phyloP scores from a whole-genome alignment of 2,888 invertebrate genomes.

The Atethmia centrago region DNA sequence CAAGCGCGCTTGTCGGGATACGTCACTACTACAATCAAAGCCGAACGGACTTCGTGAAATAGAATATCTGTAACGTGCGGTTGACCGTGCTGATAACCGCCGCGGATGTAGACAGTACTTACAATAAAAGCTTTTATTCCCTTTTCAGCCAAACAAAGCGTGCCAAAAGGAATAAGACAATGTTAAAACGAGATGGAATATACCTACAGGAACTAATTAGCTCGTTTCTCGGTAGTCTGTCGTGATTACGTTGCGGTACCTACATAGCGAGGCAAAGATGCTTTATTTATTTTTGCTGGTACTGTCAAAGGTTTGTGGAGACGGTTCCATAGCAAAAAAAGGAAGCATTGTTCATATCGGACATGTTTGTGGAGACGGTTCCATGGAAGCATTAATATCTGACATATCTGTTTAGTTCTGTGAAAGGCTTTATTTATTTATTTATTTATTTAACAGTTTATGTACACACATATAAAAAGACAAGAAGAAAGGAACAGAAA shows the following conservation, averaged over 20 bases:
- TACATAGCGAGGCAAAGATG: neutral
- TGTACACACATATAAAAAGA: no score
- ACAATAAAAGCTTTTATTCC: neutral
- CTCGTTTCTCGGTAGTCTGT: constrained; percentile 4
- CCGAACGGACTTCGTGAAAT: no score
- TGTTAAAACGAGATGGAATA: neutral
- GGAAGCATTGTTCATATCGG: neutral
- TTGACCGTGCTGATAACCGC: neutral
- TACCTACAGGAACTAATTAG: constrained; percentile 15
- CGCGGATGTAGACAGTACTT: neutral
- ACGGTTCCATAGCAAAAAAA: neutral
- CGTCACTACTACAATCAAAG: no score
- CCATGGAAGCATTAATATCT: neutral
- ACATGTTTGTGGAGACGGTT: neutral
- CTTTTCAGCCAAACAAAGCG: neutral
- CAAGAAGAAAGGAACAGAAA: no score
- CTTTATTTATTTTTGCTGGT: constrained; percentile 11
- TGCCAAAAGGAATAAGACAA: neutral
- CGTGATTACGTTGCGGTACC: neutral
- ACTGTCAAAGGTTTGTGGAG: constrained; percentile 6
- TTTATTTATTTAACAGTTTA: no score
- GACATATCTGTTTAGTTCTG: neutral
- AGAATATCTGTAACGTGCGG: no score
- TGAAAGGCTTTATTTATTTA: no score
- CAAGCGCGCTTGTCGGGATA: no score